Base-by-base conservation (phyloP, 2,888 invertebrate genomes). In the Cybosia mesomella region DNA sequence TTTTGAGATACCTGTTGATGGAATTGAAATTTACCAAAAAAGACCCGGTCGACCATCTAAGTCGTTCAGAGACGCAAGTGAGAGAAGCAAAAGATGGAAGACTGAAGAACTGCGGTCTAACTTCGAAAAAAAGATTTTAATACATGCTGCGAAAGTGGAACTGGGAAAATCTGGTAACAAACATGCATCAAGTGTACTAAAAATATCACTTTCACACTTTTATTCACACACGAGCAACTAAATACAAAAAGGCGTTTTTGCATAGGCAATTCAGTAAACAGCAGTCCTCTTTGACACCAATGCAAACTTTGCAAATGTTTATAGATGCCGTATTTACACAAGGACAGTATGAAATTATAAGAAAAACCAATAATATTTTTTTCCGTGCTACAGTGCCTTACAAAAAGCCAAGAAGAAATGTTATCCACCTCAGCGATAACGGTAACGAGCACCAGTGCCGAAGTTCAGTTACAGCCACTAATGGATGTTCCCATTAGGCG, bases 1-100 rank as follows among this genome's bases (percentile, higher is more conserved):
- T 11, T 64, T 70, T 28, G 67, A 64, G 28, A 64, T 70, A 18
- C 66, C 70, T 22, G 24, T 64, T 13, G n/a, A n/a, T n/a, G n/a
- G n/a, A n/a, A n/a, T n/a, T n/a, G n/a, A n/a, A n/a, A 49, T 15
- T 13, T 49, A 8, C 8, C 18, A 9, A 49, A 49, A 49, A 49
- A 15, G 54, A 9, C n/a, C n/a, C n/a, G n/a, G n/a, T n/a, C 21
- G 54, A n/a, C 54, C 54, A 21, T 22, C 21, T 5, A 55, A 55
- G 21, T 55, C 22, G 2, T 61, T 66, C 28, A 24, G 61, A 66
- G n/a, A n/a, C 1, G 4, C 43, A n/a, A 43, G 61, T 54, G 66
- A 66, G 10, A 61, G 66, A 32, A 61, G 28, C 21, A 66, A 66
- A 39, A 60, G 61, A 28, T 7, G 61, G 13, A 66, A 61, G 18